Evolutionary conservation across 2,888 invertebrate species (phyloP).

Genomic region (Agrochola circellaris): DNA sequence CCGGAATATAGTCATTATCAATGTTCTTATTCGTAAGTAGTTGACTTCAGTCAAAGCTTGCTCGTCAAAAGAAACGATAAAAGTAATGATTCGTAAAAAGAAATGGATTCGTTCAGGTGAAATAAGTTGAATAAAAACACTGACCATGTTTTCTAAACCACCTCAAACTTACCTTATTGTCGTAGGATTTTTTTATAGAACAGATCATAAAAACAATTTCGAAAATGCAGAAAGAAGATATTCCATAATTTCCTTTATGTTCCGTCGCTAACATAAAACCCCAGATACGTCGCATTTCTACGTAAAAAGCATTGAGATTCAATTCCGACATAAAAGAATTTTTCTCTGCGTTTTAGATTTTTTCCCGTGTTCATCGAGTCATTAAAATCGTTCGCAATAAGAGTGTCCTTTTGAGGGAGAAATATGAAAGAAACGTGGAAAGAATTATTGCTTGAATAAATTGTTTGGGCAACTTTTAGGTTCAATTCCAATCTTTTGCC

Average conservation of each 20-base stretch:
- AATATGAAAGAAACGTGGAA: slow-evolving; percentile 59
- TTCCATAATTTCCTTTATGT: slow-evolving; percentile 27
- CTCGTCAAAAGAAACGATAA: background rate
- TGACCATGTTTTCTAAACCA: background rate
- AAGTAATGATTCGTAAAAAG: background rate
- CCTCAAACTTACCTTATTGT: background rate
- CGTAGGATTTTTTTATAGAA: background rate
- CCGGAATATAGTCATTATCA: background rate
- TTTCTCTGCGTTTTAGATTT: slow-evolving; percentile 41
- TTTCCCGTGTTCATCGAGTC: slow-evolving; percentile 54
- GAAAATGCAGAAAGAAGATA: slow-evolving; percentile 3
- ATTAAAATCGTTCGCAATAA: slow-evolving; percentile 62
- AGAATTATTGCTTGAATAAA: slow-evolving; percentile 58
- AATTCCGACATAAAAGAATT: slow-evolving; percentile 55
- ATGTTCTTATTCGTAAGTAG: background rate
- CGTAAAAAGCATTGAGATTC: slow-evolving; percentile 56
- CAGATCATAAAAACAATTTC: background rate
- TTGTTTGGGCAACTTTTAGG: slow-evolving; percentile 50
- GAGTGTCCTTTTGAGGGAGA: slow-evolving; percentile 54
- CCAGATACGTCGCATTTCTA: slow-evolving; percentile 42
- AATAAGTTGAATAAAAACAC: background rate
- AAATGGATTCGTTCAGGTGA: background rate
- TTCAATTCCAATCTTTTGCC: slow-evolving; percentile 10
- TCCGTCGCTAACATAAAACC: slow-evolving; percentile 34
- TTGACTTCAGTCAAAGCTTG: background rate